These are phyloP conservation scores for Morinoia aosen DNA, from an alignment of 2,888 invertebrate species.

Conservation along the genomic window DNA sequence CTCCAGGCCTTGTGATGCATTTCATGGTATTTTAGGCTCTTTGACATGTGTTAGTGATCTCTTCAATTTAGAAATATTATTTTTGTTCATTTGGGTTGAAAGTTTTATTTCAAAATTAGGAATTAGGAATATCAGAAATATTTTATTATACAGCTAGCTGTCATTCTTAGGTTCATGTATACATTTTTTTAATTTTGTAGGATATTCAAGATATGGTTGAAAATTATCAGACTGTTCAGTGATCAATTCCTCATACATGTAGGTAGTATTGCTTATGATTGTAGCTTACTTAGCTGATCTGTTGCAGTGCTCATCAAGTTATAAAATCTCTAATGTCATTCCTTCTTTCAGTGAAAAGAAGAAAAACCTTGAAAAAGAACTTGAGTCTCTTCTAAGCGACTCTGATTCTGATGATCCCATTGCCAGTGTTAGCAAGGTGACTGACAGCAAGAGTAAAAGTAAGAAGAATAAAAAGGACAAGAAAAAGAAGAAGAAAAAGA, in stretches of 20 bases:
- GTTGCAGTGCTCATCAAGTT: not conserved
- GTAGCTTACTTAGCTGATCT: not conserved
- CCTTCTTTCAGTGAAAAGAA: not conserved
- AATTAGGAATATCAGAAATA: too few relatives aligned
- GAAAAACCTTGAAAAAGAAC: not conserved
- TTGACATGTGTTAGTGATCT: not conserved
- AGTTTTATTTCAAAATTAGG: too few relatives aligned
- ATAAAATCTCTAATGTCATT: not conserved
- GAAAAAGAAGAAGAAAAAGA: not conserved
- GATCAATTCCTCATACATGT: too few relatives aligned
- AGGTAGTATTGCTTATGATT: not conserved
- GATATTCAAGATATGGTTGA: not conserved
- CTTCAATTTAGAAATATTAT: too few relatives aligned
- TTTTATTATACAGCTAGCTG: not conserved
- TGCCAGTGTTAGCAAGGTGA: not conserved
- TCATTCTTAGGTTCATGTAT: not conserved
- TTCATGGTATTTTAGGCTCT: not conserved
- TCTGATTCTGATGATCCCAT: not conserved
- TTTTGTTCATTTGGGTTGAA: too few relatives aligned
- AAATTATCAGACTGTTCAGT: not conserved
- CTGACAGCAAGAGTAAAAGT: not conserved
- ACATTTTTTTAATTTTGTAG: not conserved
- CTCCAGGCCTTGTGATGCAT: not conserved
- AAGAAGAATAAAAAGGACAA: constrained; percentile 7
- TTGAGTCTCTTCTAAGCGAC: not conserved